Percentiles rank a stretch among this genome's conserved stretches.
Conservation (phyloP, 1,140 invertebrate genomes). For the Lepidurus arcticus region DNA sequence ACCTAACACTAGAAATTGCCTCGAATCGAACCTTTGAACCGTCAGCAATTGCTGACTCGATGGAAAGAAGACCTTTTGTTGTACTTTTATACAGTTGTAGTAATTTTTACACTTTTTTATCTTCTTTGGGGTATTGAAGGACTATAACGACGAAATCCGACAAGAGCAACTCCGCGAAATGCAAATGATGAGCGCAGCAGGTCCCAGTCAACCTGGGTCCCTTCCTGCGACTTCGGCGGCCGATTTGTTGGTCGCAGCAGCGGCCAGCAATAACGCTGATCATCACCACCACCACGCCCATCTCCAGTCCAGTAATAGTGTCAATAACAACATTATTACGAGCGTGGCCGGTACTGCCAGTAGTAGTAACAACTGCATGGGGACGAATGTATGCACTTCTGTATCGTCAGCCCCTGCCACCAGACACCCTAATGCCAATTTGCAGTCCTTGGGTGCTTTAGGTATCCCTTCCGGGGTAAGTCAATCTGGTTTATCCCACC, state of each 20-base stretch:
- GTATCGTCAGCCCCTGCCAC: neutral
- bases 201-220: slow-evolving; percentile 32
- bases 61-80: slow-evolving; percentile 2
- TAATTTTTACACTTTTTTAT: neutral
- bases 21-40: no score
- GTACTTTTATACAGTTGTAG: neutral
- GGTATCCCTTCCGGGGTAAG: neutral
- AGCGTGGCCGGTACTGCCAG: slow-evolving; percentile 5
- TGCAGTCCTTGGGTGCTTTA: neutral
- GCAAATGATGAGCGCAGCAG: slow-evolving; percentile 55
- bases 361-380: slow-evolving; percentile 20
- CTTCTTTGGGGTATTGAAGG: slow-evolving; percentile 53
- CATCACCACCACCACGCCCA: slow-evolving; percentile 23
- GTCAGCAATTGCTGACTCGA: neutral
- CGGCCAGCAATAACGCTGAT: slow-evolving; percentile 40
- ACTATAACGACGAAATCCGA: slow-evolving; percentile 72
- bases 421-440: slow-evolving; percentile 8
- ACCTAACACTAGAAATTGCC: no score
- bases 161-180: slow-evolving; percentile 70
- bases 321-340: neutral
- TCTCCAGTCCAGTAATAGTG: slow-evolving; percentile 6
- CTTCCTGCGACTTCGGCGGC: slow-evolving; percentile 32
- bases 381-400: neutral
- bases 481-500: neutral
- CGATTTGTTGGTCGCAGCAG: slow-evolving; percentile 38